Evolutionary conservation across 1,140 invertebrate species (phyloP), one percentile per base, ranked within the genome.

Genomic region (Apis laboriosa): DNA sequence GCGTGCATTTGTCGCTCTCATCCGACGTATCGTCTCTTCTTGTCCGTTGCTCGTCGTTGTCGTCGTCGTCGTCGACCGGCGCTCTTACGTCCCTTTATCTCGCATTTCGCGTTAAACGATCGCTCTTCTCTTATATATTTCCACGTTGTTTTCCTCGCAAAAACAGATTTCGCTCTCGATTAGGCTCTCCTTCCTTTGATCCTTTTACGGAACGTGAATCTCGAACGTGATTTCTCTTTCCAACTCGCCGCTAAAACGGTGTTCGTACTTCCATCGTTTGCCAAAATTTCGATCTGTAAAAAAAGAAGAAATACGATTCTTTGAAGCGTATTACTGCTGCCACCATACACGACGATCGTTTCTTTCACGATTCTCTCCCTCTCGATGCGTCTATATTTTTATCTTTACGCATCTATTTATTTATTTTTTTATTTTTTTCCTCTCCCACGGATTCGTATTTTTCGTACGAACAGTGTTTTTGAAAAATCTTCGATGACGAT

Each of bases 251-350:
- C 28, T 82, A 82, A 68, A 80, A 84, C 85, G 58, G 82, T 77
- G 81, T 63, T 15, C 43, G 49, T 71, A 34, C 64, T 63, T 60
- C 68, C 77, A 74, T 74, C 71, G 68, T 60, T 79, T 78, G 86
- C 70, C 82, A 56, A 80, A 72, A 24, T 80, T 80, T 79, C 63
- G 85, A 87, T 84, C 86, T 87, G 86, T 49, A 87, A 87, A 56
- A 24, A 80, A 70, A 84, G 75, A 56, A 49, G 63, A 80, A 21
- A 75, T 34, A 70, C 56, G 51, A 49, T 49, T 53, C 56, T 19
- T 51, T 84, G 9, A 73, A 58, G 9, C 70, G 51, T 72, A 17
- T 49, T 19, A 43, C 9, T 49, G 19, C 34, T 43, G 19, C 21
- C 58, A 60, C 56, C 15, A n/a, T 75, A 9, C 58, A 21, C 24